Evolutionary conservation across 2,113 vertebrate species (phyloP).

Genomic region (Papio anubis): DNA sequence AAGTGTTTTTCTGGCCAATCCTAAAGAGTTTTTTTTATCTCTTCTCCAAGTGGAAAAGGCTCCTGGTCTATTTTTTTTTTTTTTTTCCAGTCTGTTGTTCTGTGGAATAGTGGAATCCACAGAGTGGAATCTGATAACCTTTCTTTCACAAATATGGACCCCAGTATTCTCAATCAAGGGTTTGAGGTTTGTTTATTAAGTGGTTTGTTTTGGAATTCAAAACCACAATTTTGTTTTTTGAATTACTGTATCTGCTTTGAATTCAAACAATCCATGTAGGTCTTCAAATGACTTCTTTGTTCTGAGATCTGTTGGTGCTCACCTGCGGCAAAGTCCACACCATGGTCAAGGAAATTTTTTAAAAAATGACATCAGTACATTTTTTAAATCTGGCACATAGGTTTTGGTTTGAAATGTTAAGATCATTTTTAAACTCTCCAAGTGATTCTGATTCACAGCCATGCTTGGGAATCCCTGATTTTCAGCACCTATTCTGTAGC

Average conservation of each 20-base stretch:
- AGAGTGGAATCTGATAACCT: background rate
- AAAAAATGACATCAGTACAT: background rate
- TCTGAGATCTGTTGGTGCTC: background rate
- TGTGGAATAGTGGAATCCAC: background rate
- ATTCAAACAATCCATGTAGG: background rate
- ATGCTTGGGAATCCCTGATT: background rate
- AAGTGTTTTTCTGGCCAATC: background rate
- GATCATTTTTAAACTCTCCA: background rate
- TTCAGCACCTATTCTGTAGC: background rate
- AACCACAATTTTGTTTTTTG: background rate
- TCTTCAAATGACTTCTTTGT: background rate
- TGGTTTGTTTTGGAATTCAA: conserved; percentile 7
- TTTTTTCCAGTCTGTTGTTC: background rate
- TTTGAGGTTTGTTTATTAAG: background rate
- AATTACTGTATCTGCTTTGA: background rate
- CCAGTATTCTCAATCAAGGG: background rate
- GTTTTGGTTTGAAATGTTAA: background rate
- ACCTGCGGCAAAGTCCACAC: background rate
- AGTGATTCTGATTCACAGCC: background rate
- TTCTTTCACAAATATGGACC: background rate
- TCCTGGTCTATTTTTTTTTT: background rate
- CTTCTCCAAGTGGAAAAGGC: background rate
- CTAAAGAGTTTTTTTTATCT: background rate
- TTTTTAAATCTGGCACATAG: background rate
- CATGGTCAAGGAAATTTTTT: background rate